These are phyloP conservation scores for Apodemia mormo DNA, from an alignment of 2,888 invertebrate genomes.

Conservation along the genomic window DNA sequence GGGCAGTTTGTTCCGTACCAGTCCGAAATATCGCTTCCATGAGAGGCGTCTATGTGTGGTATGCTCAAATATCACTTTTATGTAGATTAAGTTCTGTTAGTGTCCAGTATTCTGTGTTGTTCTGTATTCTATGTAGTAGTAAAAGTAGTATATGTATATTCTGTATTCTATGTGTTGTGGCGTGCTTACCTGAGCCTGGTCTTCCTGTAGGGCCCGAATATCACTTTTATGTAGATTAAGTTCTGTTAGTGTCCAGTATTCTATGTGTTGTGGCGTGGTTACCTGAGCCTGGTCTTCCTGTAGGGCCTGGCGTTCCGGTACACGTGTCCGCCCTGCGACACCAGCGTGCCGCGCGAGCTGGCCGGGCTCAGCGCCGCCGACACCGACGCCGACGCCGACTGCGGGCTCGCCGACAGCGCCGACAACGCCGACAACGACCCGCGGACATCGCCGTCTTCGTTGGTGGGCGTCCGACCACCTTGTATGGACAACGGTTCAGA, in stretches of 20 bases:
- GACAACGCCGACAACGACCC: constrained; percentile 31
- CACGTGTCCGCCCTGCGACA: constrained; percentile 77
- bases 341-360: constrained; percentile 79
- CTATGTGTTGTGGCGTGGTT: neutral
- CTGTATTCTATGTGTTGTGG: too few relatives aligned
- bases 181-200: constrained; percentile 57
- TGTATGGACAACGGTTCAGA: too few relatives aligned
- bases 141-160: too few relatives aligned
- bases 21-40: too few relatives aligned
- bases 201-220: constrained; percentile 52
- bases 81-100: too few relatives aligned
- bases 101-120: too few relatives aligned
- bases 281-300: constrained; percentile 55
- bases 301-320: constrained; percentile 76
- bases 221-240: too few relatives aligned
- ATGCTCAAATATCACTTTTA: neutral
- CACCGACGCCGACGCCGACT: too few relatives aligned
- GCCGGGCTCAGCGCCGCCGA: constrained; percentile 50
- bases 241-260: too few relatives aligned
- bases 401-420: constrained; percentile 52
- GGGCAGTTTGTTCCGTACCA: too few relatives aligned
- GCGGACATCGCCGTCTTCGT: constrained; percentile 46
- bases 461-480: constrained; percentile 65
- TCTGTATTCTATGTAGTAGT: too few relatives aligned
- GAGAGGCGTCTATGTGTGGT: too few relatives aligned